Evolutionary conservation across 2,888 invertebrate species (phyloP).

Genomic region (Noctua fimbriata): DNA sequence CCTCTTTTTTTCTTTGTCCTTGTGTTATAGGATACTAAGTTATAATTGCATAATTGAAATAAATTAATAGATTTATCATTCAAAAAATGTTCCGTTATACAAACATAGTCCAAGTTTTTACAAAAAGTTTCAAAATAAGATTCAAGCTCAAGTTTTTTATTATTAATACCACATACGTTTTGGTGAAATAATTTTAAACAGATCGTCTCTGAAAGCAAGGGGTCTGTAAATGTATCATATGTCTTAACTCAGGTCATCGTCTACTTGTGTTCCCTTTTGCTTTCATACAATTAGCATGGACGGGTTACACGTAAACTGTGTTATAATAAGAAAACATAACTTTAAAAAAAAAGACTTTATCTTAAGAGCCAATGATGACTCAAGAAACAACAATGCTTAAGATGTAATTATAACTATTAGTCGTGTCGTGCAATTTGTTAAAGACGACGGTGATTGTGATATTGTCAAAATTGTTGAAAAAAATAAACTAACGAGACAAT

Average conservation of each 20-base stretch:
- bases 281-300: background rate
- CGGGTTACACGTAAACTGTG: constrained; percentile 52
- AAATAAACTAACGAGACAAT: background rate
- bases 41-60: too few relatives aligned
- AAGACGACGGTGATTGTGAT: constrained; percentile 18
- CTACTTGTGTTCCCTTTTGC: background rate
- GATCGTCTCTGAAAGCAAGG: too few relatives aligned
- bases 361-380: background rate
- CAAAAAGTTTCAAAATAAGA: too few relatives aligned
- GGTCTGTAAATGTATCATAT: background rate
- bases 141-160: too few relatives aligned
- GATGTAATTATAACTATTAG: constrained; percentile 2
- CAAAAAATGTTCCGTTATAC: too few relatives aligned
- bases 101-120: too few relatives aligned
- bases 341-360: constrained; percentile 18
- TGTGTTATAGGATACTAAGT: too few relatives aligned
- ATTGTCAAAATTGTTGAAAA: background rate
- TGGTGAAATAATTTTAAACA: too few relatives aligned
- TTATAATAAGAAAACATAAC: background rate
- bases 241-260: background rate
- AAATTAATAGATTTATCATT: too few relatives aligned
- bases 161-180: too few relatives aligned
- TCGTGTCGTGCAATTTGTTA: constrained; percentile 21
- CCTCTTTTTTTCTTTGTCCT: too few relatives aligned
- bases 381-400: constrained; percentile 3